Base-by-base conservation (phyloP, 2,797 vertebrate species). In the Lepus oiostolus region DNA sequence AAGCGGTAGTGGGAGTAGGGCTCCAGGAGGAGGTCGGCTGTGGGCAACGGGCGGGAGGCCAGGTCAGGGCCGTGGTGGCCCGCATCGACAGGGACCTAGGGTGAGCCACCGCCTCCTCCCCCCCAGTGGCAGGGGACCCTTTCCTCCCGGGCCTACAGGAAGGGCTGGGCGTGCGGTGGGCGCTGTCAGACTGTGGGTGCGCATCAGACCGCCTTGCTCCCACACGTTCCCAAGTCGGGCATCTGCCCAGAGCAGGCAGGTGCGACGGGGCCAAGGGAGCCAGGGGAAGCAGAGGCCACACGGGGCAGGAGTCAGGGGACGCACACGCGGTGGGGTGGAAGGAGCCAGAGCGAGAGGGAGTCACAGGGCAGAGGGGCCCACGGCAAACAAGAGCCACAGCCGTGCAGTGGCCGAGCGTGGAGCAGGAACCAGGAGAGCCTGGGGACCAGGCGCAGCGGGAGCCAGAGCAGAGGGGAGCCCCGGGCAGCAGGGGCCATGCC, bases 1-100 rank as follows among this genome's bases (percentile, higher is more conserved):
- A 99, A 99, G 85, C 99, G 99, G 95, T 99, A 99, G 74, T 99
- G 96, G 86, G 99, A 99, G 62, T 98, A 99, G 7, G 98, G 98
- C 82, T 99, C 99, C 83, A 99, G 97, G 24, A 99, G 98, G 92
- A 99, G 98, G 91, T 99, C 99, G 1, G 97, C 99, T 99, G 92
- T 2, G 30, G 74, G 76, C 4, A 26, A 42, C 0, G 9, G 80
- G 74, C 24, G n/a, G 77, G 30, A 28, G 74, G 85, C 26, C n/a
- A 9, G 81, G 54, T 79, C 76, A 79, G 60, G 30, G 0, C 32
- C 0, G 3, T 8, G 35, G 74, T 63, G 72, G 16, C 63, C 26
- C 13, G 32, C 47, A 12, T 14, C 2, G 0, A 19, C 7, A 13
- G 87, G 11, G 35, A 63, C 75, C 70, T 11, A 0, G 19, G 75